Evolutionary conservation across 2,113 vertebrate genomes (phyloP).

Genomic region (Amphilophus citrinellus): DNA sequence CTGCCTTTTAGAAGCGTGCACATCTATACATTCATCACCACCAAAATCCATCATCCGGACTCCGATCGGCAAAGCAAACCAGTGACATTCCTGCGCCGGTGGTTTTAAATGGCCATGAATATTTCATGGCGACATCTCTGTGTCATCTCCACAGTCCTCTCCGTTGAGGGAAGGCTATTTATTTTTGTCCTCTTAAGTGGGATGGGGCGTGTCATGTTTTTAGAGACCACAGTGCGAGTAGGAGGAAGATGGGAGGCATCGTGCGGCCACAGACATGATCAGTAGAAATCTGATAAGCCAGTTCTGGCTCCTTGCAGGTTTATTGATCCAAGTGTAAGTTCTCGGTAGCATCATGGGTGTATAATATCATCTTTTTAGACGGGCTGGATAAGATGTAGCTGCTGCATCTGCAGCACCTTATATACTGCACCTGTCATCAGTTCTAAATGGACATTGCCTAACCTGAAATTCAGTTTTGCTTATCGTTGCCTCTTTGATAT

Average conservation of each 20-base stretch:
- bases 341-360: conserved; percentile 42
- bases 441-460: not conserved
- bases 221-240: conserved; percentile 26
- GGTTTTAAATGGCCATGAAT: conserved; percentile 77
- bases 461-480: not conserved
- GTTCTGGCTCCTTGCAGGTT: conserved; percentile 45
- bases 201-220: conserved; percentile 43
- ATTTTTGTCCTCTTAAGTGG: conserved; percentile 66
- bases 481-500: not conserved
- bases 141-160: conserved; percentile 56
- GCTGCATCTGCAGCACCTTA: not conserved
- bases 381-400: conserved; percentile 20
- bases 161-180: conserved; percentile 56
- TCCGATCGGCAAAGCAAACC: conserved; percentile 50
- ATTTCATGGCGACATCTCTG: conserved; percentile 69
- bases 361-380: conserved; percentile 47
- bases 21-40: conserved; percentile 45
- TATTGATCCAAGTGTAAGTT: conserved; percentile 68
- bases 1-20: conserved; percentile 26
- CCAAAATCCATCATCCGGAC: conserved; percentile 60
- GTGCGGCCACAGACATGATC: conserved; percentile 44
- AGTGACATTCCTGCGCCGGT: conserved; percentile 59
- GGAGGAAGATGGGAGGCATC: conserved; percentile 19
- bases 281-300: conserved; percentile 69
- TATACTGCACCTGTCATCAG: not conserved